These are phyloP conservation scores for Plebejus argus DNA, from an alignment of 2,888 invertebrate species.

Conservation along the genomic window DNA sequence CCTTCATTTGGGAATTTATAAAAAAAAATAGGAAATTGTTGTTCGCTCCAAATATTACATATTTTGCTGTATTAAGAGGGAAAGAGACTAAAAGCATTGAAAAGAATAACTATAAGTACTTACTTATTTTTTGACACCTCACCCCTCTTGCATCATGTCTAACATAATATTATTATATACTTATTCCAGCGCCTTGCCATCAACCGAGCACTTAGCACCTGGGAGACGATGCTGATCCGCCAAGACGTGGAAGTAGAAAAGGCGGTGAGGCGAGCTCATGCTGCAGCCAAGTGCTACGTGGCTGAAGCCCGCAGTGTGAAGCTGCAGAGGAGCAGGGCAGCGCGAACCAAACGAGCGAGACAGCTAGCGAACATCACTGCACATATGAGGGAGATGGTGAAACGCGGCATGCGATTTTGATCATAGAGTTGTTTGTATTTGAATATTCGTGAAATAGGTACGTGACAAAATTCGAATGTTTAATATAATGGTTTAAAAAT, in stretches of 20 bases:
- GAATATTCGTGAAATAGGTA: too few relatives aligned
- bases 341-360: constrained; percentile 48
- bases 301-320: constrained; percentile 51
- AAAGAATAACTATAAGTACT: too few relatives aligned
- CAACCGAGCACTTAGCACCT: constrained; percentile 59
- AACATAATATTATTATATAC: too few relatives aligned
- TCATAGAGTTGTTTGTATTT: not conserved
- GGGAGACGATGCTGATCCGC: constrained; percentile 57
- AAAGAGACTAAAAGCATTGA: too few relatives aligned
- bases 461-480: too few relatives aligned
- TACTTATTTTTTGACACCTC: too few relatives aligned
- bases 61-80: too few relatives aligned
- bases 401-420: not conserved
- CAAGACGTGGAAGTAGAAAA: constrained; percentile 58
- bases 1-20: too few relatives aligned
- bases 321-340: constrained; percentile 50
- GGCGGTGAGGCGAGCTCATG: constrained; percentile 52
- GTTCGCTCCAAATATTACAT: too few relatives aligned
- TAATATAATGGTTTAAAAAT: too few relatives aligned
- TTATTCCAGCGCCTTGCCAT: constrained; percentile 43
- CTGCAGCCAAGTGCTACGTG: constrained; percentile 53
- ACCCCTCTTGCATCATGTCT: too few relatives aligned
- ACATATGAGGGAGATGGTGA: constrained; percentile 11
- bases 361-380: constrained; percentile 56
- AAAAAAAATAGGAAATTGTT: too few relatives aligned